These are phyloP conservation scores for Phylloscopus collybita DNA, from an alignment of 2,797 vertebrate species.

Conservation along the genomic window DNA sequence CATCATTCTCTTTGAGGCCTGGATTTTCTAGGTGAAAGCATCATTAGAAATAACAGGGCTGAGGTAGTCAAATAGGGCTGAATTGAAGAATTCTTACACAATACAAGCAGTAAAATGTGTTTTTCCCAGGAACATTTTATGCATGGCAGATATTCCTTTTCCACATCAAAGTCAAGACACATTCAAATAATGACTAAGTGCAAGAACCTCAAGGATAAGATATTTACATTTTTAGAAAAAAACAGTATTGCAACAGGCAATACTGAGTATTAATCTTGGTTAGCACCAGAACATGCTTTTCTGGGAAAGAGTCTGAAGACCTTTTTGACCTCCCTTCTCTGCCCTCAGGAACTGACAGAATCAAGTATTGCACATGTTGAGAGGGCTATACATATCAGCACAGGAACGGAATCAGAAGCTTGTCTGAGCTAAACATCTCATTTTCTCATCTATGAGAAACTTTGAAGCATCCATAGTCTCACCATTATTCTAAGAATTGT, in stretches of 20 bases:
- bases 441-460: neutral
- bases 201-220: neutral
- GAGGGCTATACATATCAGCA: neutral
- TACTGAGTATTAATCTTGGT: neutral
- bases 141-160: neutral
- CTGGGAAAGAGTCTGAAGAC: neutral
- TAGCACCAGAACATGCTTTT: neutral
- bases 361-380: neutral
- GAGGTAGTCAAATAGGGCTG: neutral
- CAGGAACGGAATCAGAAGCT: neutral
- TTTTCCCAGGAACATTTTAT: neutral
- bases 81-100: constrained; percentile 8
- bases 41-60: neutral
- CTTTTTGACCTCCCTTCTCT: neutral
- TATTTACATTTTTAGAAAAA: constrained; percentile 20
- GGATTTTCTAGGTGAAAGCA: constrained; percentile 31
- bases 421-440: neutral
- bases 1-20: constrained; percentile 41
- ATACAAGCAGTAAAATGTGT: neutral
- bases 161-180: constrained; percentile 25
- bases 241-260: neutral
- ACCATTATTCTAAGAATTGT: neutral
- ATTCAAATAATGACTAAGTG: neutral
- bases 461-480: neutral
- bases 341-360: neutral